Evolutionary conservation across 2,797 vertebrate species (phyloP), one percentile per base, ranked within the genome.

Genomic region (Amblyopsis hoosieri): DNA sequence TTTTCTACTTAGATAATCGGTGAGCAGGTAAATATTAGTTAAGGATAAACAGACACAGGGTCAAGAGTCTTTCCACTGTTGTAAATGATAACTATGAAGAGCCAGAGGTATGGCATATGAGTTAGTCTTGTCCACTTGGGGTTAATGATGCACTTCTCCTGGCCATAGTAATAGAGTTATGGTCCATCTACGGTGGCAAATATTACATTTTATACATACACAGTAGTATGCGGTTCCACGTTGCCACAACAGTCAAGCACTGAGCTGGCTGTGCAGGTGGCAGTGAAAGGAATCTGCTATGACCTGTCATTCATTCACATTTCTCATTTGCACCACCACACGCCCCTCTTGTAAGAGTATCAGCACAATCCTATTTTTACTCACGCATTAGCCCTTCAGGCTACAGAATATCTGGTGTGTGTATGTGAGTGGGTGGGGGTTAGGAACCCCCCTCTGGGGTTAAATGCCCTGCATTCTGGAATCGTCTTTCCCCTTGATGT

Each of bases 321-420:
- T 75, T 76, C 70, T 82, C 71, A 74, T 87, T 71, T 75, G 80
- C 75, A 62, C 48, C 45, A 45, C 29, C 58, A 48, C 33, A 2
- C 57, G 54, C 72, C 72, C 64, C 60, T 54, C 68, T 65, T 48
- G 74, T 42, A 49, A 33, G 45, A 62, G 64, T 62, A 71, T 80
- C 68, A 68, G 75, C 66, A 62, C 58, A 45, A 63, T 81, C 66
- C 79, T 89, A 81, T 86, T 87, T 87, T 79, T 78, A 81, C 71
- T 64, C 67, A 67, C 55, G 64, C 61, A 72, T 69, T 72, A 67
- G 79, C 76, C 80, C 71, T 78, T 76, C 29, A 62, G 75, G 67
- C 75, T 85, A 72, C 23, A 29, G 23, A 29, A 29, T 84, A 75
- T 82, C 0, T 53, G 76, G 79, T 31, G 62, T 33, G 61, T 45